Percentiles rank a stretch among this genome's conserved stretches.
Evolutionary conservation across 35 echinoderm and acorn worm genomes (phyloP).

Genomic region (Strongylocentrotus purpuratus): DNA sequence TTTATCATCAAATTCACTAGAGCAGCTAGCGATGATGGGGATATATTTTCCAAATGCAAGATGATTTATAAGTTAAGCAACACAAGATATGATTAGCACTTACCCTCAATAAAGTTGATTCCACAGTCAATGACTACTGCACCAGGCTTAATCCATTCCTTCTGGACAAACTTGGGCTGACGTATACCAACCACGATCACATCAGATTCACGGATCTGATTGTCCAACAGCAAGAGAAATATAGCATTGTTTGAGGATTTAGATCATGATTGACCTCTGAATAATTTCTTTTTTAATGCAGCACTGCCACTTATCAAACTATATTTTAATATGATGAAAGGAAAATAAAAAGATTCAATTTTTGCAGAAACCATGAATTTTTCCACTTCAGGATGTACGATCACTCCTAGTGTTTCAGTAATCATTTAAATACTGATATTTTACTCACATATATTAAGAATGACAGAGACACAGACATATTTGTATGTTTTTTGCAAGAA

Average conservation of each 20-base stretch:
- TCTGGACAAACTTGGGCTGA: conserved; percentile 86
- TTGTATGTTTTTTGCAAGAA: too few relatives aligned
- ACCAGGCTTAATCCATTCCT: conserved; percentile 94
- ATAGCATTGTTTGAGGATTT: not conserved
- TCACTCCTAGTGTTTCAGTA: too few relatives aligned
- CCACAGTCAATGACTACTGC: conserved; percentile 96
- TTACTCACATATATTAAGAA: too few relatives aligned
- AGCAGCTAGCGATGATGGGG: not conserved
- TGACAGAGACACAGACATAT: too few relatives aligned
- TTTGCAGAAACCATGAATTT: not conserved
- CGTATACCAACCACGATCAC: conserved; percentile 86
- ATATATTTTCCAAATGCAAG: not conserved
- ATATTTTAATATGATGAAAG: too few relatives aligned
- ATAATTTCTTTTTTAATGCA: too few relatives aligned
- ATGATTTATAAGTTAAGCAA: not conserved
- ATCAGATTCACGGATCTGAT: conserved; percentile 76
- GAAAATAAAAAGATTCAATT: not conserved
- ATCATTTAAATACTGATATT: too few relatives aligned
- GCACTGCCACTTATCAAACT: too few relatives aligned
- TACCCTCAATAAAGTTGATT: conserved; percentile 92
- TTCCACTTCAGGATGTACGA: too few relatives aligned
- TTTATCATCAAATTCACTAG: not conserved
- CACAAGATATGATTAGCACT: not conserved
- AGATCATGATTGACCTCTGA: not conserved
- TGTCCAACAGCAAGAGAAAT: not conserved